Evolutionary conservation across 2,797 vertebrate genomes (phyloP).

Genomic region (Vespertilio murinus): DNA sequence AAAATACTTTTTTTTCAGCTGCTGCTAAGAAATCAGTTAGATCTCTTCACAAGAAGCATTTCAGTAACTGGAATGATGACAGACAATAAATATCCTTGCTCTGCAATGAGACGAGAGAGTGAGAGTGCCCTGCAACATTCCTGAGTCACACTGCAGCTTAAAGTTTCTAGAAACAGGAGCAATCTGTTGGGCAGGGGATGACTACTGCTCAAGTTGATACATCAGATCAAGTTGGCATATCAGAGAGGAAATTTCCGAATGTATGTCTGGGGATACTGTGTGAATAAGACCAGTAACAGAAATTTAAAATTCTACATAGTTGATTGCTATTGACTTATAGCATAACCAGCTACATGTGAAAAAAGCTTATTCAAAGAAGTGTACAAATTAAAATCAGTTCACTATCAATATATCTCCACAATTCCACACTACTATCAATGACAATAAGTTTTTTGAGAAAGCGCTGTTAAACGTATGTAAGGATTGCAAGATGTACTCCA

Average conservation of each 20-base stretch:
- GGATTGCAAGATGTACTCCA: neutral
- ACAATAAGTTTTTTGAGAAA: neutral
- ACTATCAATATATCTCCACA: neutral
- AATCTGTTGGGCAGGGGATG: neutral
- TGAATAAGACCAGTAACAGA: neutral
- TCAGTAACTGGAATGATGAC: neutral
- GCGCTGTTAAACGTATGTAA: neutral
- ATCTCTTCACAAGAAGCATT: neutral
- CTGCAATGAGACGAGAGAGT: neutral
- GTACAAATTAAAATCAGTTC: neutral
- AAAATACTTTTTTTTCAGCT: neutral
- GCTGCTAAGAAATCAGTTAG: conserved; percentile 20
- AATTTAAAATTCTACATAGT: neutral
- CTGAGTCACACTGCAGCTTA: neutral
- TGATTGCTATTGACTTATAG: neutral
- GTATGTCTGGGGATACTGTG: neutral
- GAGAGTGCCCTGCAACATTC: neutral
- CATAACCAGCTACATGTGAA: neutral
- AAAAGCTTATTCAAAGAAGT: neutral
- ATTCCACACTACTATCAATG: neutral
- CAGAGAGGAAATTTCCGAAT: neutral
- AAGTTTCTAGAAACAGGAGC: neutral
- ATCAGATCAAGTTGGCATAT: neutral
- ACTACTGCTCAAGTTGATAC: neutral
- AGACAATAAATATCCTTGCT: neutral